Evolutionary conservation across 2,113 vertebrate species (phyloP), one percentile per base, ranked within the genome.

Genomic region (Oceanodroma tethys): DNA sequence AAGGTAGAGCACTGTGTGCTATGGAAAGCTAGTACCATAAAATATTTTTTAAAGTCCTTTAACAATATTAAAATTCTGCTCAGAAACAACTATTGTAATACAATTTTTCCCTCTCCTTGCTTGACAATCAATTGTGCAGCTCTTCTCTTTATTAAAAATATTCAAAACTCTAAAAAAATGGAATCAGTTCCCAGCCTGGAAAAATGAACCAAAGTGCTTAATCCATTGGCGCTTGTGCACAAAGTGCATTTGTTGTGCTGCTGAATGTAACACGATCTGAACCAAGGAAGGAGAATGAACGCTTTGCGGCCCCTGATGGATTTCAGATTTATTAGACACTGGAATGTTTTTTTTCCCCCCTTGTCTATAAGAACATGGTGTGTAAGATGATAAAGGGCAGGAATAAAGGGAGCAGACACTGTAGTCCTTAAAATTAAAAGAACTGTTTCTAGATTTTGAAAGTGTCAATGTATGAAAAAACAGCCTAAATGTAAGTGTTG

Each of bases 251-350:
- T 97, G 94, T 97, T 97, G 84, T 95, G 93, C 96, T 96, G 95
- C 95, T 94, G 93, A 87, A 94, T 95, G 96, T 94, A 96, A 97
- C 89, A 82, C 16, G 86, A 97, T 79, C 96, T 94, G 94, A 91
- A 82, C 70, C 89, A 58, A 79, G 89, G 86, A 92, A 94, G 89
- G 93, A 89, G 94, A 97, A 80, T 58, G 91, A 97, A 95, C 3
- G 50, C 91, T 96, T 95, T 94, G 94, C 94, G 12, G 93, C 89
- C 84, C 93, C 95, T 96, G 93, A 97, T 97, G 97, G 97, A 97
- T 96, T 97, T 97, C 94, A 97, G 97, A 96, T 97, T 97, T 97
- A 97, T 97, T 96, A 93, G 94, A 95, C 96, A 89, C 70, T 96
- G 95, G 95, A 96, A 97, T 97, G 96, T 95, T 97, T 95, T 92